phyloP scores from a whole-genome alignment of 1,140 invertebrate genomes.

The Meloidogyne chitwoodi region DNA sequence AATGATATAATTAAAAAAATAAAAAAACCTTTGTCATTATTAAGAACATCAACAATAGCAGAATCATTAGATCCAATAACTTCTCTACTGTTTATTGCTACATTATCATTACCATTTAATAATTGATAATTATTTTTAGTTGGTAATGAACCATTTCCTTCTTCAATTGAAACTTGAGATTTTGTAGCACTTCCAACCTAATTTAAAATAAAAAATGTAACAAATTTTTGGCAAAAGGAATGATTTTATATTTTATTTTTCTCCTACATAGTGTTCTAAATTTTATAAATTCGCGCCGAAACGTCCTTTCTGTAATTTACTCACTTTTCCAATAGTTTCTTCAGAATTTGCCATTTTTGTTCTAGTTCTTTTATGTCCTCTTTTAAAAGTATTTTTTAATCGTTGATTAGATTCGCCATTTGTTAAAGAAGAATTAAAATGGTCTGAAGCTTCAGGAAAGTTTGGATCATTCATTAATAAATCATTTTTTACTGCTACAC shows the following conservation, averaged over 20 bases:
- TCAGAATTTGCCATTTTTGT: conserved; percentile 42
- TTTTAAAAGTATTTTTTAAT: conserved; percentile 44
- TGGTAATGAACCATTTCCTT: not conserved
- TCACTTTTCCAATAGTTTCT: conserved; percentile 15
- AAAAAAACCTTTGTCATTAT: not conserved
- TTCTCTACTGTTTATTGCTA: not conserved
- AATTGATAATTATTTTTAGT: too few species aligned
- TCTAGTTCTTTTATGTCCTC: conserved; percentile 44
- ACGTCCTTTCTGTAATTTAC: not conserved
- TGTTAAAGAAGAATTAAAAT: conserved; percentile 46
- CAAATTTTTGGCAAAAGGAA: too few species aligned
- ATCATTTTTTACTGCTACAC: conserved; percentile 49
- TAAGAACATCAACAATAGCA: not conserved
- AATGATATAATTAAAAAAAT: too few species aligned
- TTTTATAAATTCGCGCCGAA: too few species aligned
- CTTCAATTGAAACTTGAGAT: not conserved
- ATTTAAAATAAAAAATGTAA: not conserved
- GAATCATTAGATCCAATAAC: not conserved
- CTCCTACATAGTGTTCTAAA: too few species aligned
- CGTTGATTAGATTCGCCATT: conserved; percentile 49
- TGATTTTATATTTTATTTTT: too few species aligned
- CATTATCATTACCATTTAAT: not conserved
- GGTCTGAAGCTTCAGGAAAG: conserved; percentile 45
- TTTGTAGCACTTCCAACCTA: not conserved
- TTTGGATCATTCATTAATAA: conserved; percentile 50